phyloP scores from a whole-genome alignment of 1,140 invertebrate species.

The Tetragnatha versicolor region DNA sequence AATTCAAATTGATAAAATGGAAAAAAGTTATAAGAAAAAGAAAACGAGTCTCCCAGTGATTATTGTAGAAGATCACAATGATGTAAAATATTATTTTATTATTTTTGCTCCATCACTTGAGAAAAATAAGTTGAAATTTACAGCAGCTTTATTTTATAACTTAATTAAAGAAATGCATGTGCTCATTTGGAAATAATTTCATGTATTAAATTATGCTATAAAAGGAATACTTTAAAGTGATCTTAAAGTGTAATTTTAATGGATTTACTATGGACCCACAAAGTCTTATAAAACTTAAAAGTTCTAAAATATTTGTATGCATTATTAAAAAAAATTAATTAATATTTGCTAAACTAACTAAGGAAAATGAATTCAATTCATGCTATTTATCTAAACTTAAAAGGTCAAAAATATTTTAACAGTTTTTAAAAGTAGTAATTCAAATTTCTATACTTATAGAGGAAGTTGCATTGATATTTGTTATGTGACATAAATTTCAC shows the following conservation, averaged over 20 bases:
- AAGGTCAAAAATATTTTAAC: too few species aligned
- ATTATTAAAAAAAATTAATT: too few species aligned
- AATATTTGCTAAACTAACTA: too few species aligned
- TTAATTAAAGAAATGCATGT: not conserved
- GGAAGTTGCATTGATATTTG: too few species aligned
- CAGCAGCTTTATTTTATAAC: not conserved
- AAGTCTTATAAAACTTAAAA: too few species aligned
- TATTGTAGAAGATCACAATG: slow-evolving; percentile 80
- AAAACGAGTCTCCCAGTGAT: slow-evolving; percentile 29
- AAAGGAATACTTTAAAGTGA: not conserved
- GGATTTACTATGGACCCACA: too few species aligned
- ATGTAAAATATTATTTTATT: slow-evolving; percentile 60
- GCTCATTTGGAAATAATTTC: not conserved
- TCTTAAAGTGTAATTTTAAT: not conserved
- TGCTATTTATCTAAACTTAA: too few species aligned
- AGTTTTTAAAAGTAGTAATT: too few species aligned
- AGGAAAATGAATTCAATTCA: too few species aligned
- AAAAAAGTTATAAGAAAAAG: not conserved
- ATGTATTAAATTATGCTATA: not conserved
- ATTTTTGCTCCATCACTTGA: not conserved
- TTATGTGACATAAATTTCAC: too few species aligned
- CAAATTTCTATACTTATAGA: too few species aligned
- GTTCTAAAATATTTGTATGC: too few species aligned
- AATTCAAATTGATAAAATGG: slow-evolving; percentile 7
- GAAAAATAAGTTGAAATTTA: not conserved